Evolutionary conservation across 2,888 invertebrate species (phyloP).

Genomic region (Abrostola tripartita): DNA sequence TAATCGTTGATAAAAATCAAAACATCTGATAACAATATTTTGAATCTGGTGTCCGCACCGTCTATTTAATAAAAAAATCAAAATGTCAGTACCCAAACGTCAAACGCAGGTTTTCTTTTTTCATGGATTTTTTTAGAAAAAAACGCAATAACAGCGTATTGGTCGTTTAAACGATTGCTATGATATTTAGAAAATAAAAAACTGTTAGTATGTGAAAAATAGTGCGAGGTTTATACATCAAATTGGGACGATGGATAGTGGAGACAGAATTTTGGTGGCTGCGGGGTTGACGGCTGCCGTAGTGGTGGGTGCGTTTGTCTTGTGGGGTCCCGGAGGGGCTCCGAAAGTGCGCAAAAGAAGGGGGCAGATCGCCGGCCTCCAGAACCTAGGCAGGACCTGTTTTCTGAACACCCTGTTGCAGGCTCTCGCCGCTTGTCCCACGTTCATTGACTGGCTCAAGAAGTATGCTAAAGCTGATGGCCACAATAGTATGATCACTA

Average conservation of each 20-base stretch:
- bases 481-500: constrained; percentile 92
- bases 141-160: constrained; percentile 44
- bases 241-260: constrained; percentile 89
- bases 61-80: constrained; percentile 24
- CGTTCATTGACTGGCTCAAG: constrained; percentile 94
- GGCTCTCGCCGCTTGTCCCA: constrained; percentile 95
- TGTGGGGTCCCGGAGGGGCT: constrained; percentile 93
- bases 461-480: constrained; percentile 89
- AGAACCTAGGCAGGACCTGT: constrained; percentile 97
- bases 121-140: constrained; percentile 41
- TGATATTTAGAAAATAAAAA: constrained; percentile 31
- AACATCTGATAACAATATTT: neutral
- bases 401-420: constrained; percentile 97
- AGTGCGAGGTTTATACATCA: constrained; percentile 41
- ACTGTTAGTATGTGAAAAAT: constrained; percentile 57
- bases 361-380: constrained; percentile 94
- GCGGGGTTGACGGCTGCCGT: constrained; percentile 94
- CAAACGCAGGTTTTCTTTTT: constrained; percentile 48
- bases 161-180: constrained; percentile 30
- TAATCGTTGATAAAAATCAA: neutral
- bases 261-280: constrained; percentile 93
- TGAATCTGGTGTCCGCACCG: neutral
- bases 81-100: constrained; percentile 47
- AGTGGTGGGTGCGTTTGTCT: constrained; percentile 94
- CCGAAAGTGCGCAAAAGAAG: constrained; percentile 89